Base-by-base conservation (phyloP, 2,797 vertebrate genomes). In the Carapus acus region DNA sequence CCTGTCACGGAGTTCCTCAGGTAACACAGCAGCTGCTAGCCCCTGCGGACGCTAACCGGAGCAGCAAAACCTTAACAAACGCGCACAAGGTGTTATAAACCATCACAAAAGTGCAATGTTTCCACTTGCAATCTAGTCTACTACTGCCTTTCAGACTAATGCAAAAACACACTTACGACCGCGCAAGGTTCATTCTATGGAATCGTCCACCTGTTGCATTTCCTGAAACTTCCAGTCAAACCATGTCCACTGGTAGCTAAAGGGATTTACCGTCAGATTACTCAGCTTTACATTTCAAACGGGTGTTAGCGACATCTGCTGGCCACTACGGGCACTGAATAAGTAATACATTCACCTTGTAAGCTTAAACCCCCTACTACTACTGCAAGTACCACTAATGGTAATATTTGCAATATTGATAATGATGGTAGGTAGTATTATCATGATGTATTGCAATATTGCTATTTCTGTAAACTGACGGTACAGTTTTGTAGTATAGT, bases 141-240 rank as follows among this genome's bases (percentile, higher is more conserved):
- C 14, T 15, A n/a, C 6, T 36, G n/a, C 2, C 14, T 7, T 36
- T 4, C n/a, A n/a, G n/a, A n/a, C 13, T 36, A 3, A 36, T 15
- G 36, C 2, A 9, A 9, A 15, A 36, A 40, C 11, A 22, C 43
- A 66, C 71, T 69, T 11, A 74, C 61, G 7, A 21, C 12, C 21
- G 65, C n/a, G n/a, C 56, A 3, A 43, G 1, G 65, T 2, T 69
- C 67, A 70, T 48, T 51, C 54, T 54, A 31, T 52, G 41, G 22
- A 55, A 48, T 69, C 54, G 14, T 82, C 81, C 86, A 87, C 85
- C 85, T 87, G 86, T 78, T 82, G 81, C 79, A 79, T 84, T 86
- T 85, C 86, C 85, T 83, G 85, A 79, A 80, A 76, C 65, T 73
- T 71, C 67, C 81, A 49, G 66, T 74, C 67, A 45, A 66, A 62